Base-by-base conservation (phyloP, 1,140 invertebrate species). In the Pomacea maculata region DNA sequence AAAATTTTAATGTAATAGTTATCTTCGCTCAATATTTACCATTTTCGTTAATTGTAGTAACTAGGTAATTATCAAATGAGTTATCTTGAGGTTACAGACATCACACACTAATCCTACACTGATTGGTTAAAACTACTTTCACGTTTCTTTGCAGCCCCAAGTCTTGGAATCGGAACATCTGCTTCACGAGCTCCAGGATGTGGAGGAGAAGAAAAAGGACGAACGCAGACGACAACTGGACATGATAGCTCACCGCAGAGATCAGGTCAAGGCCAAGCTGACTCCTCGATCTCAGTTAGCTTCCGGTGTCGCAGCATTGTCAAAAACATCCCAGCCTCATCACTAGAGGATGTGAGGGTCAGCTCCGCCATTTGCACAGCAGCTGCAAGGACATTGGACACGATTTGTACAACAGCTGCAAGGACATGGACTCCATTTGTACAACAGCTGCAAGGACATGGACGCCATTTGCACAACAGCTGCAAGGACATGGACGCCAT, bases 141-240 rank as follows among this genome's bases (percentile, higher is more conserved):
- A 8, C 55, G 57, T 25, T n/a, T 63, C 29, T 76, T 29, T 82
- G 15, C 81, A 87, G 84, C 80, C 84, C 29, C 87, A 88, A 25
- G 79, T 85, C n/a, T 74, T 86, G 1, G 89, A 89, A 74, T 87
- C 87, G 1, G 85, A 85, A 57, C 84, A 89, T 70, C 81, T 90
- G 14, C 79, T 90, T 19, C 80, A 84, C 68, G 83, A 84, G 12
- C 80, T 89, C 25, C 85, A 86, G 4, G 86, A 89, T 63, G 83
- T 82, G n/a, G 84, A 89, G 78, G 83, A 86, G 73, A 84, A 86
- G 65, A 75, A 86, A 17, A 81, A 73, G 52, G 83, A 87, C 14
- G 89, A 90, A 68, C 64, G 87, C 14, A 83, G 83, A 72, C 79
- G 88, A 57, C 89, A 90, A 76, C 78, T 88, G 68, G 83, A 85